Evolutionary conservation across 2,888 invertebrate species (phyloP).

Genomic region (Diarsia dahlii): DNA sequence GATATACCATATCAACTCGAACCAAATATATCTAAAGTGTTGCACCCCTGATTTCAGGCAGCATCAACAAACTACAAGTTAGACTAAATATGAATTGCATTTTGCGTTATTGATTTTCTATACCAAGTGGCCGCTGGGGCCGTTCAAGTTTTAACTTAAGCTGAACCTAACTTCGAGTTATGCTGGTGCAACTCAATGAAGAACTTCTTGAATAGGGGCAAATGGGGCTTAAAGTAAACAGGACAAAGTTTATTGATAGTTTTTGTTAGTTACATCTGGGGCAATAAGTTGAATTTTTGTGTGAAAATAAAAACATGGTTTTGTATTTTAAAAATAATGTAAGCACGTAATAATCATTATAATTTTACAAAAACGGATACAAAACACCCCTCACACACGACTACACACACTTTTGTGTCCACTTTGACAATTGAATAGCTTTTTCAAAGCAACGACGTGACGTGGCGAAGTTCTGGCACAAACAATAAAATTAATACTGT

Average conservation of each 20-base stretch:
- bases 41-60: background rate
- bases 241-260: background rate
- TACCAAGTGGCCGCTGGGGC: constrained; percentile 32
- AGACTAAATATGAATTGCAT: constrained; percentile 37
- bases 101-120: constrained; percentile 52
- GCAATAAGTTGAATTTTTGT: background rate
- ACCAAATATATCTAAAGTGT: background rate
- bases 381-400: too few species aligned
- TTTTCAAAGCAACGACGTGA: too few species aligned
- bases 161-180: constrained; percentile 33
- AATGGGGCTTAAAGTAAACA: constrained; percentile 16
- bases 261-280: background rate
- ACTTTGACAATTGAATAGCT: too few species aligned
- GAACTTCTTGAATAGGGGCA: constrained; percentile 49
- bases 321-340: too few species aligned
- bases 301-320: background rate
- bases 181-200: constrained; percentile 24
- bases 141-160: constrained; percentile 38
- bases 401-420: too few species aligned
- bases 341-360: too few species aligned
- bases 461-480: too few species aligned
- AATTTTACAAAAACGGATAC: too few species aligned
- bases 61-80: constrained; percentile 6
- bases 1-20: background rate
- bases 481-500: background rate